A percentile compares a stretch with the other conserved stretches of the same genome.
phyloP scores from a whole-genome alignment of 53 echinoderm and acorn worm genomes.

The Mesocentrotus franciscanus region DNA sequence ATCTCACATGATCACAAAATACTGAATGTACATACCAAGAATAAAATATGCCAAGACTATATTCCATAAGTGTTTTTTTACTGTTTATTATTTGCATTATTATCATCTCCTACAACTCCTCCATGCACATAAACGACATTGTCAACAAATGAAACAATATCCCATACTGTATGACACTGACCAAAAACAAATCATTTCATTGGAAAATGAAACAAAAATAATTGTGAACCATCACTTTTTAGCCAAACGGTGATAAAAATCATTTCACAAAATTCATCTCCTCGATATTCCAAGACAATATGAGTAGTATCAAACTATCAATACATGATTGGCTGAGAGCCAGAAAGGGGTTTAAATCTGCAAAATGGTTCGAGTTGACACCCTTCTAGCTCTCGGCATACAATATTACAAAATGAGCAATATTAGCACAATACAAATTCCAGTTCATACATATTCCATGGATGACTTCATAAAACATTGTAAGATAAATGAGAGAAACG shows the following conservation, averaged over 20 bases:
- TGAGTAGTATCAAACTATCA: too few species aligned
- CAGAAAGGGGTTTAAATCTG: background rate
- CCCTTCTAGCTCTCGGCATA: background rate
- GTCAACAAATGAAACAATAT: background rate
- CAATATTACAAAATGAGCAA: background rate
- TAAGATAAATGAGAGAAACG: background rate
- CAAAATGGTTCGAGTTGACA: background rate
- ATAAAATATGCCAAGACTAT: slow-evolving; percentile 13
- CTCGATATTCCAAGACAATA: background rate
- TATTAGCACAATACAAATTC: slow-evolving; percentile 1
- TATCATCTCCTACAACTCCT: background rate
- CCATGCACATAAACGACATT: background rate
- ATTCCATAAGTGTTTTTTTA: background rate
- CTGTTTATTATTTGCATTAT: slow-evolving; percentile 47
- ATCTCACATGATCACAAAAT: too few species aligned
- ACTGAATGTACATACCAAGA: background rate
- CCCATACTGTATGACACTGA: background rate
- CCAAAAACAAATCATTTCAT: background rate
- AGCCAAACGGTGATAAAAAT: background rate
- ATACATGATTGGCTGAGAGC: background rate
- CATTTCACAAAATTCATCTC: background rate
- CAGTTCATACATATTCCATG: background rate
- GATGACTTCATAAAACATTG: background rate
- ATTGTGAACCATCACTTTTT: background rate
- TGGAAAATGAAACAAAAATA: background rate